phyloP scores from a whole-genome alignment of 2,113 vertebrate genomes.

The Gallinago undulata region DNA sequence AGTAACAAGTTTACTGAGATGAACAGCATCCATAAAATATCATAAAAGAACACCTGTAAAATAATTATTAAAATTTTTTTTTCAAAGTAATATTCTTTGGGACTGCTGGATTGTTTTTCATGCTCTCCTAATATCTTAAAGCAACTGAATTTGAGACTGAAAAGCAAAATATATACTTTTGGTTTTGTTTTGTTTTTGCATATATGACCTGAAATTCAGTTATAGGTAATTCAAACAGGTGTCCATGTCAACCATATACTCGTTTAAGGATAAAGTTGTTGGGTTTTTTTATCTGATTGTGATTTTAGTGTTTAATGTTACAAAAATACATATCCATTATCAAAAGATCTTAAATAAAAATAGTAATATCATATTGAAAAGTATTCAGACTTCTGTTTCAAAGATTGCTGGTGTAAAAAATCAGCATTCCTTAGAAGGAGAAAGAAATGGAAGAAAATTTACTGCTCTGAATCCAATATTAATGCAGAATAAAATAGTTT shows the following conservation, averaged over 20 bases:
- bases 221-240: conserved; percentile 6
- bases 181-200: not conserved
- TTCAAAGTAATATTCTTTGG: conserved; percentile 56
- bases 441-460: not conserved
- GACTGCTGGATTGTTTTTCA: not conserved
- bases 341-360: not conserved
- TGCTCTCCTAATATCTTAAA: not conserved
- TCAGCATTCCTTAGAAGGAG: not conserved
- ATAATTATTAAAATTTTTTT: conserved; percentile 32
- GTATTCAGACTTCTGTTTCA: not conserved
- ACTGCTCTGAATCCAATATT: not conserved
- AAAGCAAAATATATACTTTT: not conserved
- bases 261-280: not conserved
- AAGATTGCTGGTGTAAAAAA: not conserved
- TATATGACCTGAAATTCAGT: not conserved
- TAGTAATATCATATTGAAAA: not conserved
- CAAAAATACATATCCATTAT: not conserved
- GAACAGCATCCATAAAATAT: conserved; percentile 29
- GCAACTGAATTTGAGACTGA: not conserved
- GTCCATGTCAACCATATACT: not conserved
- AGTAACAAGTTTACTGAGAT: conserved; percentile 49
- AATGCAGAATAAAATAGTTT: not conserved
- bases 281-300: not conserved
- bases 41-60: conserved; percentile 59
- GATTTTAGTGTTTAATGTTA: not conserved